These are phyloP conservation scores for Temnothorax rugatulus DNA, from an alignment of 2,888 invertebrate genomes.

Conservation along the genomic window DNA sequence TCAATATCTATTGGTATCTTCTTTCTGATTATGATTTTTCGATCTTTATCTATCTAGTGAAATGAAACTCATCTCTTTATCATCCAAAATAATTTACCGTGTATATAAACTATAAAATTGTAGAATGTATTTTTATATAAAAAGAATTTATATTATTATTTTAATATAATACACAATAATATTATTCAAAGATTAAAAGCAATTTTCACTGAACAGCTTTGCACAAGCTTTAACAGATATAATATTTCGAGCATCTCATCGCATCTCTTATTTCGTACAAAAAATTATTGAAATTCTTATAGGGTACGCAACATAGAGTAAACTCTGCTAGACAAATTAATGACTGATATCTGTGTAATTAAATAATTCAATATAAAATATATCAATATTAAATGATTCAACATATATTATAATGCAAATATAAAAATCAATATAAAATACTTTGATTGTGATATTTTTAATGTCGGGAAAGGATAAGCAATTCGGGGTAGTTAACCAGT, in stretches of 20 bases:
- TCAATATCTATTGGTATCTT: not conserved
- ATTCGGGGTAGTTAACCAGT: not conserved
- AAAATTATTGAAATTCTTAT: constrained; percentile 6
- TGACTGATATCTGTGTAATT: not conserved
- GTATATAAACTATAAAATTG: not conserved
- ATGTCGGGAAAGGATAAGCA: not conserved
- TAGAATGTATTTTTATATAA: not conserved
- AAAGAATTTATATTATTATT: not conserved
- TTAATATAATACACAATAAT: not conserved
- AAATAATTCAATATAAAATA: too few species aligned
- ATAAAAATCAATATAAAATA: not conserved
- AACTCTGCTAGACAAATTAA: not conserved
- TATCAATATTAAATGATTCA: too few species aligned
- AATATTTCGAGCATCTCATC: not conserved
- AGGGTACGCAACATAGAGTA: not conserved
- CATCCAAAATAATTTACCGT: not conserved
- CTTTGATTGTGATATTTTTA: not conserved
- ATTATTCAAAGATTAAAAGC: not conserved
- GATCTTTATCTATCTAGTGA: not conserved
- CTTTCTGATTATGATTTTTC: not conserved
- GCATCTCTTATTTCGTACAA: not conserved
- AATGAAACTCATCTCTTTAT: not conserved
- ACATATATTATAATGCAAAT: too few species aligned
- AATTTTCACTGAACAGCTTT: constrained; percentile 11
- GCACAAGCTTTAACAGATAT: not conserved